Percentiles rank a stretch among this genome's conserved stretches.
Evolutionary conservation across 2,888 invertebrate genomes (phyloP).

Genomic region (Carabus problematicus): DNA sequence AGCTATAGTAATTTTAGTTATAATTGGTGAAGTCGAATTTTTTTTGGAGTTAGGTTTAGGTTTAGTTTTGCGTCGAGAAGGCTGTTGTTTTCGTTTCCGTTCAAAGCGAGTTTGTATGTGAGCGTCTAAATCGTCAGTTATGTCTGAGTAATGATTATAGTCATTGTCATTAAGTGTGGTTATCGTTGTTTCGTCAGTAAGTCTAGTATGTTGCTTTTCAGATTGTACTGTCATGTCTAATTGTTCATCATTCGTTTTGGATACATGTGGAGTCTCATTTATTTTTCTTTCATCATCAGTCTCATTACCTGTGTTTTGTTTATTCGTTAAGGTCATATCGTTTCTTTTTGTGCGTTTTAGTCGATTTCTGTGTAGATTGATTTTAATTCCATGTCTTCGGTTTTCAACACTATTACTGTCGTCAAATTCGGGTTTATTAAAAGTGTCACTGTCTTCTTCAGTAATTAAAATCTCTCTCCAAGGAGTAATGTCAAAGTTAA

Average conservation of each 20-base stretch:
- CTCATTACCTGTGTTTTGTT: not conserved
- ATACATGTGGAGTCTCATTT: not conserved
- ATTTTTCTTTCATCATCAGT: not conserved
- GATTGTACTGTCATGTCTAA: not conserved
- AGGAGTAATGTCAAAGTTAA: slow-evolving; percentile 65
- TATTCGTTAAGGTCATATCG: not conserved
- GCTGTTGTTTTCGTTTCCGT: slow-evolving; percentile 35
- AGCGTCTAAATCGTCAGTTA: slow-evolving; percentile 10
- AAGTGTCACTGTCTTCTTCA: slow-evolving; percentile 12
- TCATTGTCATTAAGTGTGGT: not conserved
- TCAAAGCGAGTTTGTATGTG: slow-evolving; percentile 15
- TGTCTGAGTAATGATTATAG: not conserved
- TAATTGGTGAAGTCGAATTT: slow-evolving; percentile 13
- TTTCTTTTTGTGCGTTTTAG: not conserved
- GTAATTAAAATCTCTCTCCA: slow-evolving; percentile 63
- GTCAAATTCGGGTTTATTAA: not conserved
- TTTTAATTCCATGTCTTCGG: not conserved
- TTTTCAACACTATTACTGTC: slow-evolving; percentile 7
- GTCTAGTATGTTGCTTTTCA: not conserved
- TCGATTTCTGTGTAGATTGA: not conserved
- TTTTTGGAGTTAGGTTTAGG: slow-evolving; percentile 28
- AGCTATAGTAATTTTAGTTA: not conserved
- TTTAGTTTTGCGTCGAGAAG: slow-evolving; percentile 24
- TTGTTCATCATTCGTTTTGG: slow-evolving; percentile 2
- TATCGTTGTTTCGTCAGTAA: slow-evolving; percentile 19